These are phyloP conservation scores for Scolopax mira DNA, from an alignment of 2,113 vertebrate genomes.

Conservation along the genomic window DNA sequence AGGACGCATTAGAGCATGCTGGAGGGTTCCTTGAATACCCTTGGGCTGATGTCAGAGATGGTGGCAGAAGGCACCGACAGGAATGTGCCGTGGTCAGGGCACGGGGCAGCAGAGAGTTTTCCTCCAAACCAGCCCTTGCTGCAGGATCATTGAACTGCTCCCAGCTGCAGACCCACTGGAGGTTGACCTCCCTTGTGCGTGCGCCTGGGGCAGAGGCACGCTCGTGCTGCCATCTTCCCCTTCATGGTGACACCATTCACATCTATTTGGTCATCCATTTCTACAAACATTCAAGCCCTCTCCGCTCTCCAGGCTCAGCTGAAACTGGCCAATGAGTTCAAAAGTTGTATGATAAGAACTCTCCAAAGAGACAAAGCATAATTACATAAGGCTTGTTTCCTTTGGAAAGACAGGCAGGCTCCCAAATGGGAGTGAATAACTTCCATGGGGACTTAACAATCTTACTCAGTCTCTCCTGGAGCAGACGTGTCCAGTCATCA, in stretches of 20 bases:
- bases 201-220: background rate
- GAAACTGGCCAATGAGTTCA: background rate
- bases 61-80: background rate
- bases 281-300: background rate
- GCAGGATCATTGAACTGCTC: background rate
- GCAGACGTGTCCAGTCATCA: background rate
- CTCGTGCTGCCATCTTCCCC: background rate
- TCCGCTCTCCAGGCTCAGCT: background rate
- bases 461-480: background rate
- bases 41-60: background rate
- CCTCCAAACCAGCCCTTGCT: background rate
- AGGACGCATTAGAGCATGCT: background rate
- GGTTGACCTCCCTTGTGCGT: background rate
- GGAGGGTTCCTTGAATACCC: background rate
- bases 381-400: background rate
- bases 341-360: background rate
- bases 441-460: background rate
- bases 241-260: background rate
- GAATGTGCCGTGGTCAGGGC: rapidly evolving
- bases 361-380: background rate
- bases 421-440: background rate
- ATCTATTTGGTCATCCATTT: background rate
- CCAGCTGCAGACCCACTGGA: background rate
- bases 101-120: background rate
- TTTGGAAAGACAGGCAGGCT: background rate